Evolutionary conservation across 1,140 invertebrate genomes (phyloP), one percentile per base, ranked within the genome.

Genomic region (Theocolax elegans): DNA sequence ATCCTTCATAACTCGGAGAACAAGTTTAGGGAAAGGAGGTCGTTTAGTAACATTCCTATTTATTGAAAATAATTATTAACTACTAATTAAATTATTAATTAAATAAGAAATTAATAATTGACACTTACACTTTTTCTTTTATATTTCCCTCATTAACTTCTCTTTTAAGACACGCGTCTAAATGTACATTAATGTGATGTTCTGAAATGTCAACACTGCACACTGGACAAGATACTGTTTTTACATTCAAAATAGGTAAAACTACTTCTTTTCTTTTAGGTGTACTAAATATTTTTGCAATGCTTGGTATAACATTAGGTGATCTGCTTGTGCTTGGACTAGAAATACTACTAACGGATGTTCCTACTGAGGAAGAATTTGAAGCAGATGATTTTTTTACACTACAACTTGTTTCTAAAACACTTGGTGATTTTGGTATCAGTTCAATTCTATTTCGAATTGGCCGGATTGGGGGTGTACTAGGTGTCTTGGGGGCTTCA

Each of bases 1-100:
- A n/a, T 89, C 88, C 65, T 87, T 85, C 85, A 90, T 86, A 35
- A 90, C 71, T 74, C 75, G 83, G 51, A 88, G 83, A 1, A 90
- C 88, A 56, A 89, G 76, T 79, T 90, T 90, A 71, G 89, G 83
- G 40, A 90, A 46, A 19, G 82, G 82, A 72, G 85, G 85, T 15
- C 84, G 81, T 71, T 81, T 84, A 23, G 42, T 25, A 21, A 21
- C 31, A 15, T 54, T 10, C n/a, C 10, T 56, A 2, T 56, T 51
- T 54, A 35, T 80, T 83, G 59, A 67, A 76, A 77, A 67, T 60
- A 76, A 77, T 67, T 56, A 44, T 53, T 13, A 15, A 27, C n/a
- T n/a, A n/a, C 1, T 35, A 49, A 58, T 48, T 21, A 51, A 17
- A 49, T 23, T 31, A 25, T 29, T 73, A 49, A 68, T 54, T n/a